phyloP scores from a whole-genome alignment of 2,113 vertebrate species.

The Gracilinanus agilis region DNA sequence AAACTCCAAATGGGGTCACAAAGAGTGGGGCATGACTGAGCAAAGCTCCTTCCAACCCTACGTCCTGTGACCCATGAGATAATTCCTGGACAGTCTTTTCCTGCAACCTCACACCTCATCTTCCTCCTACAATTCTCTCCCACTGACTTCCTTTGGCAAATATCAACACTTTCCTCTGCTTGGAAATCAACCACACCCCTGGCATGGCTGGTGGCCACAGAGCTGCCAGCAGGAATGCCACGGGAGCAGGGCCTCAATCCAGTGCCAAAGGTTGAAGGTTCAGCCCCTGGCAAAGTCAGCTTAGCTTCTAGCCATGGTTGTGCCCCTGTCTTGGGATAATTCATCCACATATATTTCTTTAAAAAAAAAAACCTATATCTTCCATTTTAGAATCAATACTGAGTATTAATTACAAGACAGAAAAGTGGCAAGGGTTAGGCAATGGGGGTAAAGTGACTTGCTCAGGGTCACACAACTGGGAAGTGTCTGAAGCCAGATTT shows the following conservation, averaged over 20 bases:
- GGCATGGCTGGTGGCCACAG: neutral
- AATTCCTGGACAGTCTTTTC: neutral
- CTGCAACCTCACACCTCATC: neutral
- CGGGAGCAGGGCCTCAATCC: neutral
- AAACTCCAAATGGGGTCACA: neutral
- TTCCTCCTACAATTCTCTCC: neutral
- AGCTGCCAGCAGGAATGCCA: neutral
- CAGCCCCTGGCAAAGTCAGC: neutral
- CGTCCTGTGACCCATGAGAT: neutral
- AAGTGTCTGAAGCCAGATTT: too few relatives aligned
- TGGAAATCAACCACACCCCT: neutral
- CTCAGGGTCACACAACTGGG: too few relatives aligned
- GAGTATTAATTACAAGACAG: too few relatives aligned
- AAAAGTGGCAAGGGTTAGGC: too few relatives aligned
- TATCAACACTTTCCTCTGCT: neutral
- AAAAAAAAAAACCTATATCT: too few relatives aligned
- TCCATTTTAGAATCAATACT: too few relatives aligned
- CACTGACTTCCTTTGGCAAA: conserved; percentile 8
- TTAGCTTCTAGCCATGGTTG: neutral
- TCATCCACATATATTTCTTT: neutral
- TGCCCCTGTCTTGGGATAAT: neutral
- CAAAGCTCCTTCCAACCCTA: neutral
- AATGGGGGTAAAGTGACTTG: too few relatives aligned
- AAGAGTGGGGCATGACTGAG: neutral
- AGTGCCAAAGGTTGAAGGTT: neutral